phyloP scores from a whole-genome alignment of 2,888 invertebrate genomes.

The Junonia oenone region DNA sequence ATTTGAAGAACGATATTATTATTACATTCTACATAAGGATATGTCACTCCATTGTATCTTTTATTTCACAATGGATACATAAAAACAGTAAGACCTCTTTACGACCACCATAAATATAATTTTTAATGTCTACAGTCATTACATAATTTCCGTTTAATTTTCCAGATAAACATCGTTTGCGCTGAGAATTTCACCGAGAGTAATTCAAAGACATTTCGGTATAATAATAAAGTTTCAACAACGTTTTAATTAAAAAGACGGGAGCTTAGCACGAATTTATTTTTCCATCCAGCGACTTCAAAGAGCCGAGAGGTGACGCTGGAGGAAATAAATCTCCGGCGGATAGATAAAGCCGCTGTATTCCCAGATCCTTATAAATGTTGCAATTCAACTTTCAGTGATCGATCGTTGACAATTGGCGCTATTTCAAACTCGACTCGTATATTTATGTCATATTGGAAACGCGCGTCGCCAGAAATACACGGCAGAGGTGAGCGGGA shows the following conservation, averaged over 20 bases:
- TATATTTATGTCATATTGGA: slow-evolving; percentile 7
- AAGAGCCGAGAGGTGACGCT: slow-evolving; percentile 69
- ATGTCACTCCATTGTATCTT: background rate
- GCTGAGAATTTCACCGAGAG: slow-evolving; percentile 15
- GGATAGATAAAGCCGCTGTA: slow-evolving; percentile 3
- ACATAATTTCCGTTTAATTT: slow-evolving; percentile 15
- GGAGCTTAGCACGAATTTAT: slow-evolving; percentile 58
- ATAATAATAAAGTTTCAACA: slow-evolving; percentile 43
- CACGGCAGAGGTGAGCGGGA: background rate
- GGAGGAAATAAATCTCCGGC: slow-evolving; percentile 62
- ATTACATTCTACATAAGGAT: background rate
- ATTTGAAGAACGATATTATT: background rate
- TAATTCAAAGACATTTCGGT: slow-evolving; percentile 34
- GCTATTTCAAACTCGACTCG: slow-evolving; percentile 4
- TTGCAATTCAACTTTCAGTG: slow-evolving; percentile 2
- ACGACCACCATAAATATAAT: slow-evolving; percentile 1
- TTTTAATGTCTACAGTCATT: background rate
- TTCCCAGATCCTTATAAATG: slow-evolving; percentile 3
- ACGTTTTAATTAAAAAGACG: slow-evolving; percentile 71
- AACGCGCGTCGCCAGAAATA: background rate
- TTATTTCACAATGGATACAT: background rate
- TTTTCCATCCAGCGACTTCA: slow-evolving; percentile 65
- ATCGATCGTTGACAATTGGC: slow-evolving; percentile 9
- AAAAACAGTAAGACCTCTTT: background rate
- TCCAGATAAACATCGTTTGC: slow-evolving; percentile 16